Percentiles rank a stretch among this genome's conserved stretches.
These are phyloP conservation scores for Dasysyrphus albostriatus DNA, from an alignment of 2,888 invertebrate species.

Conservation along the genomic window DNA sequence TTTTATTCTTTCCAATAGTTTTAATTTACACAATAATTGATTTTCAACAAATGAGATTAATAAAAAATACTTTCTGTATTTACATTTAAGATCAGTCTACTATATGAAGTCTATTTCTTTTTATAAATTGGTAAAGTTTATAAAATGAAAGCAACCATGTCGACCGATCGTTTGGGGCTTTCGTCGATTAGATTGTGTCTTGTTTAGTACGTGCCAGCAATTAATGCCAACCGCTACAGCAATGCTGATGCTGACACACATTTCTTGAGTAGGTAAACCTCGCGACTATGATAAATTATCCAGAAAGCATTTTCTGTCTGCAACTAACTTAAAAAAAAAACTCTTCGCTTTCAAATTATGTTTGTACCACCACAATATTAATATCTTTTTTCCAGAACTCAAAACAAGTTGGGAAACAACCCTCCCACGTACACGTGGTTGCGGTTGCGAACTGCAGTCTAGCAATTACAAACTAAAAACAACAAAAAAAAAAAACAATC, in stretches of 20 bases:
- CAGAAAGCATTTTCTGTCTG: constrained; percentile 22
- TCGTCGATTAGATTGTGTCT: constrained; percentile 11
- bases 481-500: constrained; percentile 18
- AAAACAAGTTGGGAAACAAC: constrained; percentile 52
- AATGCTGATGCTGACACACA: constrained; percentile 23
- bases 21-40: background rate
- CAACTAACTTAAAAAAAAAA: background rate
- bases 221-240: constrained; percentile 20
- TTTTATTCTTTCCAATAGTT: no score
- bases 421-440: constrained; percentile 66
- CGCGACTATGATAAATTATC: constrained; percentile 22
- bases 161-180: background rate
- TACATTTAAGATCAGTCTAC: background rate
- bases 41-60: background rate
- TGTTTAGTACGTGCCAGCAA: constrained; percentile 27
- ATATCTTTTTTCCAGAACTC: constrained; percentile 33
- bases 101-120: background rate
- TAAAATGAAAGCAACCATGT: constrained; percentile 5
- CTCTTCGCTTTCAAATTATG: constrained; percentile 13
- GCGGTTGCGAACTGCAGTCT: constrained; percentile 46
- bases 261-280: constrained; percentile 14
- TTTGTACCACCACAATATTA: constrained; percentile 20
- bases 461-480: constrained; percentile 41
- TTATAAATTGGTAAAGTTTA: background rate
- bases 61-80: background rate